Base-by-base conservation (phyloP, 2,797 vertebrate genomes). In the Xiphorhynchus erythropygius region DNA sequence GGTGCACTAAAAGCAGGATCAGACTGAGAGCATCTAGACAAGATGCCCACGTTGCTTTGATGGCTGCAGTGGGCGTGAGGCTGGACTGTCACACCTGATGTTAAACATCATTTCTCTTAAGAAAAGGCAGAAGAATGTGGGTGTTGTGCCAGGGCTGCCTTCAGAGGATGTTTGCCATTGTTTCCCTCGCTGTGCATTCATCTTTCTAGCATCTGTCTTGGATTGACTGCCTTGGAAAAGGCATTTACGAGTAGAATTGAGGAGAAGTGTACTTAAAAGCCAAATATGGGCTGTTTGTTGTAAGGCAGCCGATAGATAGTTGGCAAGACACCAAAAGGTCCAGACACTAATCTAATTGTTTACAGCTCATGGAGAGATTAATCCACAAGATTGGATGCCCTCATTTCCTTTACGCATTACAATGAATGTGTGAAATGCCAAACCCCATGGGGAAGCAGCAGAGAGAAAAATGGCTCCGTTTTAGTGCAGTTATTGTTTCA, bases 271-370 rank as follows among this genome's bases (percentile, higher is more conserved):
- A 50, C 62, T 95, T 92, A 84, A 87, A 96, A 94, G 90, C 79
- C 84, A 94, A 57, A 55, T 62, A 71, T 5, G 92, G 71, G 47
- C 41, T 80, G 68, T 76, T 93, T 94, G 88, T 92, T 89, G 87
- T 95, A 56, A 86, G 86, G 87, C 69, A 94, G 91, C 93, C 15
- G 75, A 94, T 91, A 87, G 94, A 95, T 92, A 87, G 47, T 87
- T 96, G 93, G 94, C 71, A 19, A 63, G 56, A 59, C 84, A 92
- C 96, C 95, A 92, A 33, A 94, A 95, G 96, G 93, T 93, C 93
- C 93, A 89, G 94, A 94, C 84, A 70, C 82, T 95, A 96, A 95
- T 96, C 76, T 91, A 88, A 95, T 96, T 92, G 92, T 94, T 97
- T 95, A 92, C 92, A 87, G 93, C 95, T 96, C 92, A 70, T 84